A percentile compares a stretch with the other conserved stretches of the same genome.
These are phyloP conservation scores for Anguilla pacifica DNA, from an alignment of 2,797 vertebrate genomes.

Conservation along the genomic window DNA sequence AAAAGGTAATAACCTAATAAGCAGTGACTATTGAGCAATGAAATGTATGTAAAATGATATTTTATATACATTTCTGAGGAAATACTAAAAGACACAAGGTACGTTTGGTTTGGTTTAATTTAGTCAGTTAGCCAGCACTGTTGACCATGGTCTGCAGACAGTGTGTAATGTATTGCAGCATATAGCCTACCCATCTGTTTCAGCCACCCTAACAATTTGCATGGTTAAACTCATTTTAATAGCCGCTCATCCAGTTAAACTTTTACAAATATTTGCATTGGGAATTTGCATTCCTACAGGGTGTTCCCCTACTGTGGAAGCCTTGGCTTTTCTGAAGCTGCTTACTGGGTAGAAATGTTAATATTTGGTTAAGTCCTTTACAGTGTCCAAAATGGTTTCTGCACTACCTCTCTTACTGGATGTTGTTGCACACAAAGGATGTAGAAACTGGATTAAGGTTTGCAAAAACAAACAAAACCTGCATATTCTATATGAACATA, in stretches of 20 bases:
- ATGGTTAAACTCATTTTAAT: constrained; percentile 15
- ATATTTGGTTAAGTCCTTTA: constrained; percentile 21
- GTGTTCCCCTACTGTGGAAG: constrained; percentile 23
- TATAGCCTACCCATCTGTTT: neutral
- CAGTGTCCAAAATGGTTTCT: neutral
- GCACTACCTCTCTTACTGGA: neutral
- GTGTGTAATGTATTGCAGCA: neutral
- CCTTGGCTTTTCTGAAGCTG: neutral
- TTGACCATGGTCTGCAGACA: neutral
- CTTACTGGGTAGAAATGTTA: constrained; percentile 6
- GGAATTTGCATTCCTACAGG: constrained; percentile 38
- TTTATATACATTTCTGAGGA: neutral
- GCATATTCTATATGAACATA: neutral
- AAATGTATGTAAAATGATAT: neutral
- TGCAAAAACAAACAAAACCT: neutral
- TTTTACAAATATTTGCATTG: constrained; percentile 38
- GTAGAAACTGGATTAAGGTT: neutral
- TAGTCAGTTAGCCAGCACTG: neutral
- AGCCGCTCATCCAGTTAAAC: constrained; percentile 31
- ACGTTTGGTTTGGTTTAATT: neutral
- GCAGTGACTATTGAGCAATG: neutral
- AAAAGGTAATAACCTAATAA: neutral
- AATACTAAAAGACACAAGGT: neutral
- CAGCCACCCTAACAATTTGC: neutral
- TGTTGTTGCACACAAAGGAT: neutral